A percentile compares a stretch with the other conserved stretches of the same genome.
phyloP scores from a whole-genome alignment of 2,888 invertebrate genomes.

The Sabatieria punctata region DNA sequence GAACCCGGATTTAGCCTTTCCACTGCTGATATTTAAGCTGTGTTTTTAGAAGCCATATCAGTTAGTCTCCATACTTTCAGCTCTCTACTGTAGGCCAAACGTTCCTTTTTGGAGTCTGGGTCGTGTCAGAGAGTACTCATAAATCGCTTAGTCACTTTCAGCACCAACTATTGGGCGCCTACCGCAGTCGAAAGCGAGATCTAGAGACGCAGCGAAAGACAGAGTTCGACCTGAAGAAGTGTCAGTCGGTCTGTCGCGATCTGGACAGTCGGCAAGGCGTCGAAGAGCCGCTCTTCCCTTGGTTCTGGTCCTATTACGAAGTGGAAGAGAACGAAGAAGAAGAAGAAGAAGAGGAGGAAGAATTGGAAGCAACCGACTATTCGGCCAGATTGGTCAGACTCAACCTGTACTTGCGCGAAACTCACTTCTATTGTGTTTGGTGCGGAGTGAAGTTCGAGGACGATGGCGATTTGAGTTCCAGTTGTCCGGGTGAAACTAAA shows the following conservation, averaged over 20 bases:
- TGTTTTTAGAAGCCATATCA: too few species aligned
- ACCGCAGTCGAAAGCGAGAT: background rate
- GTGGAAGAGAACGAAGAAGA: background rate
- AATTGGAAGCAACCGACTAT: too few species aligned
- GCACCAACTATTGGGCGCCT: background rate
- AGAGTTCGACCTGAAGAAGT: background rate
- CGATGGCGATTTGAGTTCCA: background rate
- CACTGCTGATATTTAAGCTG: too few species aligned
- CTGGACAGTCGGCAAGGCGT: background rate
- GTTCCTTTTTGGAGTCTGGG: too few species aligned
- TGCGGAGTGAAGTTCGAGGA: background rate
- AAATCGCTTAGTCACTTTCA: background rate
- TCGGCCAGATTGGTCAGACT: background rate
- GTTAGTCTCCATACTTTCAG: too few species aligned
- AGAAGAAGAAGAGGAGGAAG: background rate
- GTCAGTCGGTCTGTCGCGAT: background rate
- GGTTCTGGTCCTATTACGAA: background rate
- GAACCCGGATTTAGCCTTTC: too few species aligned
- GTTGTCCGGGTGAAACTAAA: background rate
- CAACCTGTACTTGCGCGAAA: background rate
- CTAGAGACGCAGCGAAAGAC: background rate
- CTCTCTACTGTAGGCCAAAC: too few species aligned
- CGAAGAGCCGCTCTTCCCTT: background rate
- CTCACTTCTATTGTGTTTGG: conserved; percentile 4
- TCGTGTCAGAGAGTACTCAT: too few species aligned